These are phyloP conservation scores for Hypena proboscidalis DNA, from an alignment of 2,888 invertebrate genomes.

Conservation along the genomic window DNA sequence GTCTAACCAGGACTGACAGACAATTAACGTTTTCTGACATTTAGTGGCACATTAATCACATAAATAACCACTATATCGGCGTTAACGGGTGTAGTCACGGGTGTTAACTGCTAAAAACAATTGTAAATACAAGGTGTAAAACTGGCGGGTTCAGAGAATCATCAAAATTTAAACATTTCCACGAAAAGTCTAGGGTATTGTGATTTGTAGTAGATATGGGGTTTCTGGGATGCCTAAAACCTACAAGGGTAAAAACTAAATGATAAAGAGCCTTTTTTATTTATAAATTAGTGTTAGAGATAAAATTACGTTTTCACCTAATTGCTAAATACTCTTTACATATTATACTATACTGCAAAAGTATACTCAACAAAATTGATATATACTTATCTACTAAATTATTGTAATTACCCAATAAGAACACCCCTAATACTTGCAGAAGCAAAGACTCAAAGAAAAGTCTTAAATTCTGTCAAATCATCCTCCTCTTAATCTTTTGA, in stretches of 20 bases:
- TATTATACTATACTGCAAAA: no score
- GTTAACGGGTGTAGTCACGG: conserved; percentile 14
- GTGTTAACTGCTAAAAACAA: background rate
- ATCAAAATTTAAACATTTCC: background rate
- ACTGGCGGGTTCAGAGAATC: background rate
- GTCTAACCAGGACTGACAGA: background rate
- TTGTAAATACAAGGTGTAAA: background rate
- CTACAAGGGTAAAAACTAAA: no score
- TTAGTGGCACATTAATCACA: conserved; percentile 26
- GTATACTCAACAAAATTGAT: no score
- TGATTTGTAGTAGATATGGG: no score
- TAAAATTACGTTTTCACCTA: no score
- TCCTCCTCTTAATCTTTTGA: conserved; percentile 3
- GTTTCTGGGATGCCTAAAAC: no score
- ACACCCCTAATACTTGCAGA: background rate
- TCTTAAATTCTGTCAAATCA: conserved; percentile 8
- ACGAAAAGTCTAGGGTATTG: no score
- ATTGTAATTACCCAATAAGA: background rate
- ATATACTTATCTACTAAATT: no score
- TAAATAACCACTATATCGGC: conserved; percentile 26
- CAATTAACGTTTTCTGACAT: conserved; percentile 37
- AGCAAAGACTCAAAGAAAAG: background rate
- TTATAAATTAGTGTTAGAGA: no score
- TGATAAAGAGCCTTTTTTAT: no score
- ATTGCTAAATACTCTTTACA: no score